phyloP scores from a whole-genome alignment of 1,140 invertebrate genomes.

The Drosophila kikkawai region DNA sequence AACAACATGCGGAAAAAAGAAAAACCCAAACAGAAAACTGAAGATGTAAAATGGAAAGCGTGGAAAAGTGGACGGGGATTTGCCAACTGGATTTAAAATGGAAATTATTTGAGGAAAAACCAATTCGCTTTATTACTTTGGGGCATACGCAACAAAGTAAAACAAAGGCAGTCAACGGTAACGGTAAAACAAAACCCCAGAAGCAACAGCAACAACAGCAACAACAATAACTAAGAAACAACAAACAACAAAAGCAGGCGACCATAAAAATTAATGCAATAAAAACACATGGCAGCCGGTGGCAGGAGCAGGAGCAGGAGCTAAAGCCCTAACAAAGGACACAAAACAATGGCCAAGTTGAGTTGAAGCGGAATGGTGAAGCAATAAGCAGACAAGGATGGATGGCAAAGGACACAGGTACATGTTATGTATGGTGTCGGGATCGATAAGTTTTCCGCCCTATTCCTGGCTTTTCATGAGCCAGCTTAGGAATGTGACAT shows the following conservation, averaged over 20 bases:
- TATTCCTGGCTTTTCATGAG: background rate
- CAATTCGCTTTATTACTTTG: slow-evolving; percentile 83
- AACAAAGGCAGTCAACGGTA: slow-evolving; percentile 70
- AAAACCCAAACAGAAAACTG: slow-evolving; percentile 20
- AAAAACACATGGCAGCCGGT: slow-evolving; percentile 74
- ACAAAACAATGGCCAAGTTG: slow-evolving; percentile 44
- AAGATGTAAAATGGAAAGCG: slow-evolving; percentile 11
- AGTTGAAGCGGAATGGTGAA: slow-evolving; percentile 26
- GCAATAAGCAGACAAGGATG: slow-evolving; percentile 35
- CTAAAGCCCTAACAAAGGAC: slow-evolving; percentile 37
- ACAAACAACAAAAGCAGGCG: slow-evolving; percentile 57
- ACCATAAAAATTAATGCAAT: slow-evolving; percentile 84
- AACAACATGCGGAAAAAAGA: slow-evolving; percentile 19
- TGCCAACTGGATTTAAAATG: slow-evolving; percentile 82
- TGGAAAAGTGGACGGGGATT: slow-evolving; percentile 56
- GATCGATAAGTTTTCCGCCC: slow-evolving; percentile 30
- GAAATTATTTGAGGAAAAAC: slow-evolving; percentile 80
- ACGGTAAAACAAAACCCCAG: slow-evolving; percentile 35
- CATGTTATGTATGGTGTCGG: slow-evolving; percentile 21
- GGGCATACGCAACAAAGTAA: slow-evolving; percentile 80
- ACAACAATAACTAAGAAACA: slow-evolving; percentile 28
- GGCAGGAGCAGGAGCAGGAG: slow-evolving; percentile 13
- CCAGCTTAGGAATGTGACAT: background rate
- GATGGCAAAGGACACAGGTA: slow-evolving; percentile 23
- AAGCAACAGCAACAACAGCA: slow-evolving; percentile 21